These are phyloP conservation scores for Leucania comma DNA, from an alignment of 2,888 invertebrate genomes.

Conservation along the genomic window DNA sequence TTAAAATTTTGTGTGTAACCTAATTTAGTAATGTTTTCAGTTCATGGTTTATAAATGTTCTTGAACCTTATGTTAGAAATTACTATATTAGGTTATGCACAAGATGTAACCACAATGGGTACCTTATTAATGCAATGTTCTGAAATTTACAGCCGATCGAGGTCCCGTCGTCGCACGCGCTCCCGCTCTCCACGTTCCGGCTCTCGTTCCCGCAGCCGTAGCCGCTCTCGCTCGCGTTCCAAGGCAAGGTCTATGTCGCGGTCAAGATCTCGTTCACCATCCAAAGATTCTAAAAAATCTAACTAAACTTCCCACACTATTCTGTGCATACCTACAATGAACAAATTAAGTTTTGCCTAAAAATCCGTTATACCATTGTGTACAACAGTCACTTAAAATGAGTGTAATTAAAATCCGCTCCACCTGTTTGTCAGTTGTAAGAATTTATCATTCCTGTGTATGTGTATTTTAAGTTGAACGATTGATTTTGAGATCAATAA, in stretches of 20 bases:
- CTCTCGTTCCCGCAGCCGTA: conserved; percentile 86
- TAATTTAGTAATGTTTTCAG: conserved; percentile 51
- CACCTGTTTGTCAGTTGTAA: conserved; percentile 66
- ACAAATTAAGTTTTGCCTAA: conserved; percentile 61
- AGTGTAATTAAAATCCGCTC: conserved; percentile 55
- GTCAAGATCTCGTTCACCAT: conserved; percentile 87
- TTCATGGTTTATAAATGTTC: neutral
- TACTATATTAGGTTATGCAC: conserved; percentile 51
- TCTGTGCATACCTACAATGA: conserved; percentile 57
- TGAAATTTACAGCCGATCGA: conserved; percentile 89
- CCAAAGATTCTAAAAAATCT: conserved; percentile 89
- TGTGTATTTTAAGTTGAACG: conserved; percentile 75
- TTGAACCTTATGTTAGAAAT: conserved; percentile 1
- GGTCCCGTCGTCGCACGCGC: conserved; percentile 92
- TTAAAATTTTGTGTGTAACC: conserved; percentile 47
- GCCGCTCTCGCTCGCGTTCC: conserved; percentile 89
- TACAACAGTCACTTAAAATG: conserved; percentile 52
- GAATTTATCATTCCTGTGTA: conserved; percentile 82
- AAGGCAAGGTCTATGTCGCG: conserved; percentile 88
- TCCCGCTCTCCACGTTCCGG: conserved; percentile 90
- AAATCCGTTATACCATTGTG: conserved; percentile 47
- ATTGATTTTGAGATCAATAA: conserved; percentile 82
- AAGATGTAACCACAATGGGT: conserved; percentile 15
- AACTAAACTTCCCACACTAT: conserved; percentile 72
- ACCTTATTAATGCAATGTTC: conserved; percentile 36